Evolutionary conservation across 1,140 invertebrate genomes (phyloP).

Genomic region (Drosophila carrolli): DNA sequence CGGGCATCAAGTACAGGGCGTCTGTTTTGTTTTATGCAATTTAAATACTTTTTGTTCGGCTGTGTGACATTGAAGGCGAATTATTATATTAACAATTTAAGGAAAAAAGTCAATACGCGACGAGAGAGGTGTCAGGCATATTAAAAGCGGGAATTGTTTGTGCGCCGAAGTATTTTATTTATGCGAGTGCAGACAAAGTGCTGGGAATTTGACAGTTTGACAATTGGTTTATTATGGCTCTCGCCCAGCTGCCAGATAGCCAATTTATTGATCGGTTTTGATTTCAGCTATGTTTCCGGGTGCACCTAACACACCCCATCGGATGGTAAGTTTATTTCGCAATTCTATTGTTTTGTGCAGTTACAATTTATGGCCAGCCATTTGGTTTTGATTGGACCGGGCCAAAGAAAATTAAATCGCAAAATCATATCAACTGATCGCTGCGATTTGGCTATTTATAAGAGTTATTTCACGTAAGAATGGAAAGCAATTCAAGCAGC

Average conservation of each 20-base stretch:
- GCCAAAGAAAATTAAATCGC: slow-evolving; percentile 3
- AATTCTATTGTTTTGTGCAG: slow-evolving; percentile 21
- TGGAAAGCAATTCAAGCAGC: slow-evolving; percentile 27
- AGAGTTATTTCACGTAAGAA: slow-evolving; percentile 52
- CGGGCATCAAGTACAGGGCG: slow-evolving; percentile 56
- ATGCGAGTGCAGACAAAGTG: slow-evolving; percentile 39
- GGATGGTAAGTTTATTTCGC: slow-evolving; percentile 28
- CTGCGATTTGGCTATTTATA: slow-evolving; percentile 59
- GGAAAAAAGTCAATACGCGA: slow-evolving; percentile 15
- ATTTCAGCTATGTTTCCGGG: slow-evolving; percentile 49
- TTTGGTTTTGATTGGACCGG: slow-evolving; percentile 11
- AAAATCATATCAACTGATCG: slow-evolving; percentile 22
- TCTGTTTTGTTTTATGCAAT: slow-evolving; percentile 54
- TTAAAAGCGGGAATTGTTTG: slow-evolving; percentile 24
- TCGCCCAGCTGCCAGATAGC: slow-evolving; percentile 34
- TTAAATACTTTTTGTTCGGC: slow-evolving; percentile 27
- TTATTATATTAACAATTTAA: slow-evolving; percentile 61
- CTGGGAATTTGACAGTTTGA: slow-evolving; percentile 73
- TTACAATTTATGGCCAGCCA: slow-evolving; percentile 21
- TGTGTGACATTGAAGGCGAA: slow-evolving; percentile 61
- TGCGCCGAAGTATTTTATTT: slow-evolving; percentile 49
- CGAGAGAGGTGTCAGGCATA: slow-evolving; percentile 34
- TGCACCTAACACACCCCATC: slow-evolving; percentile 19
- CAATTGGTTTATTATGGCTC: slow-evolving; percentile 48
- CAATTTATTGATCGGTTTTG: slow-evolving; percentile 58